A percentile compares a stretch with the other conserved stretches of the same genome.
phyloP scores from a whole-genome alignment of 1,140 invertebrate species.

The Neuroterus valhalla region DNA sequence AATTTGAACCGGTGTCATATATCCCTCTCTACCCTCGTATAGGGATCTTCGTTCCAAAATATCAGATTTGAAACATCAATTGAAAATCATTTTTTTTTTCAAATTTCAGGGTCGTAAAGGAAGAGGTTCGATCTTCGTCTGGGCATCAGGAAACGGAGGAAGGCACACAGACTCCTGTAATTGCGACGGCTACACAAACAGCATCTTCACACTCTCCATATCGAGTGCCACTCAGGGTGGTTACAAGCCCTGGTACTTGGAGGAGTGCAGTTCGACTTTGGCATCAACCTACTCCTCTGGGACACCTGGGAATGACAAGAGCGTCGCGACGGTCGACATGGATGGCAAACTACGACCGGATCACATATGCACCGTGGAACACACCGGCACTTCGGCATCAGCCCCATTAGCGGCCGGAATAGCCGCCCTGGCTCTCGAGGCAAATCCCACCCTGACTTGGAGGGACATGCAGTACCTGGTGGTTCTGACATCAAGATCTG shows the following conservation, averaged over 20 bases:
- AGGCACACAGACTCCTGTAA: constrained; percentile 97
- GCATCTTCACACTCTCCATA: constrained; percentile 98
- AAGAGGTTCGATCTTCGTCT: constrained; percentile 99
- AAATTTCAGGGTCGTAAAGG: constrained; percentile 88
- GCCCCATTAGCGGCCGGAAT: constrained; percentile 97
- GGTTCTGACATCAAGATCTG: constrained; percentile 90
- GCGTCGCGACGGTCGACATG: constrained; percentile 97
- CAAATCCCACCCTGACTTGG: constrained; percentile 95
- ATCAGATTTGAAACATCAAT: too few relatives aligned
- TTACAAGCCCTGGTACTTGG: constrained; percentile 97
- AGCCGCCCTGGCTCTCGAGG: constrained; percentile 94
- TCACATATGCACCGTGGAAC: constrained; percentile 91
- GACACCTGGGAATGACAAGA: constrained; percentile 94
- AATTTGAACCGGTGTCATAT: too few relatives aligned
- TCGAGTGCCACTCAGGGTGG: constrained; percentile 97
- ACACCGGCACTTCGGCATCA: constrained; percentile 95
- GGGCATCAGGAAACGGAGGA: constrained; percentile 99
- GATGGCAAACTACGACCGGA: constrained; percentile 88
- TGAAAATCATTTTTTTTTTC: constrained; percentile 36
- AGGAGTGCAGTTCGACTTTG: constrained; percentile 97
- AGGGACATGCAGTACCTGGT: constrained; percentile 98
- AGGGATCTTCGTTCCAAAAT: too few relatives aligned
- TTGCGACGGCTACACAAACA: constrained; percentile 99
- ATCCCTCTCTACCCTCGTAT: too few relatives aligned
- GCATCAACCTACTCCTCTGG: constrained; percentile 98